Base-by-base conservation (phyloP, 2,797 vertebrate species). In the Discoglossus pictus region DNA sequence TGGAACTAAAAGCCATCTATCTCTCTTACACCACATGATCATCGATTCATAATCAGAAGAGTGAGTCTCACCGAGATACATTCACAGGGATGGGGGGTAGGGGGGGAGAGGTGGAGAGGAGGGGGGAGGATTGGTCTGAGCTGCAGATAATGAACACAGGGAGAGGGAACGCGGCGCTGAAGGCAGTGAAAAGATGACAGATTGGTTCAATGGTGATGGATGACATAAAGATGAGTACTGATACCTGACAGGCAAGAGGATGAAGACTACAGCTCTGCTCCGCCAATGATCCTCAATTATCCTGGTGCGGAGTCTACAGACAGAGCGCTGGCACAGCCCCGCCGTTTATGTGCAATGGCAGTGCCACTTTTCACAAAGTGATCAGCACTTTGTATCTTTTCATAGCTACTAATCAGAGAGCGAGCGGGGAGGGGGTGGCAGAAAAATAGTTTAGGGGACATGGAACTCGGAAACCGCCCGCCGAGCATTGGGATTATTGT, bases 21-120 rank as follows among this genome's bases (percentile, higher is more conserved):
- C 96, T 99, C 94, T 93, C 95, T 99, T 99, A 97, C 91, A 94
- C 92, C 92, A 92, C 92, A 93, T 94, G 94, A 98, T 98, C 96
- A 97, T 97, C 92, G 93, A 97, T 98, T 97, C 96, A 98, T 98
- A 97, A 96, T 94, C 92, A 88, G 88, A 89, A 91, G 90, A 88
- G 90, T 84, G 91, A 93, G 89, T 84, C 81, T 85, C 88, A 91
- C 89, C 87, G 89, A 91, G 90, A 89, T 87, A 90, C 89, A 89
- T 91, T 90, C 89, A 85, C 87, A 78, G 86, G 75, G 35, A 48
- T 73, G 75, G 80, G 78, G 81, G 68, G 78, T 74, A 79, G 52
- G 21, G 40, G 78, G 83, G 79, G 78, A 44, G 15, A n/a, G 78
- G 75, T 79, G 52, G 21, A 40, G 78, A 83, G 79, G 78, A 44